Evolutionary conservation across 2,888 invertebrate genomes (phyloP).

Genomic region (Alloplasta piceator): DNA sequence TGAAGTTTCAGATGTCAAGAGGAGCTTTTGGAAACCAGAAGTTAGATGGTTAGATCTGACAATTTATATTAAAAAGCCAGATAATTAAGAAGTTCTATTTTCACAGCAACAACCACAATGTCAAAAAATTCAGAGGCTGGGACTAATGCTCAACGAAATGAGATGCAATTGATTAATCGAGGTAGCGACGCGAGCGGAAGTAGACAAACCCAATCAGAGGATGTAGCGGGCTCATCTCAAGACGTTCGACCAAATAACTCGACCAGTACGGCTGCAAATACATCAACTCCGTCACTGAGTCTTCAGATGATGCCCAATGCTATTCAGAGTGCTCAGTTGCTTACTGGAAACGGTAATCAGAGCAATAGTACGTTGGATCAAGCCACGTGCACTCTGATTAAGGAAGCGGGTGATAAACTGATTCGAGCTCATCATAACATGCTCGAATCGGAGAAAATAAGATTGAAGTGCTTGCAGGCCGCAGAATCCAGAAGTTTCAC

Average conservation of each 20-base stretch:
- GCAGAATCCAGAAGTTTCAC: not conserved
- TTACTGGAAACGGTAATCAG: not conserved
- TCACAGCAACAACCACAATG: conserved; percentile 3
- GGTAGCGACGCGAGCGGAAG: not conserved
- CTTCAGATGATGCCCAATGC: not conserved
- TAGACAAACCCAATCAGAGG: not conserved
- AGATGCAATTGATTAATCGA: not conserved
- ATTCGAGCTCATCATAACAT: conserved; percentile 20
- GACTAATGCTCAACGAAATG: not conserved
- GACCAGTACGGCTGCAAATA: not conserved
- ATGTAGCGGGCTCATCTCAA: not conserved
- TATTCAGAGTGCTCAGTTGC: not conserved
- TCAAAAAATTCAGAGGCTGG: not conserved
- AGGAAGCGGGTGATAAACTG: conserved; percentile 32
- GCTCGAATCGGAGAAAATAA: conserved; percentile 18
- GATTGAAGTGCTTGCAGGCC: not conserved
- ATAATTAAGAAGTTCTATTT: not conserved
- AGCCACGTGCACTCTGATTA: conserved; percentile 16
- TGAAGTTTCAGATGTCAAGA: not conserved
- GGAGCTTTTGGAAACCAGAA: not conserved
- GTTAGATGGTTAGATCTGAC: not conserved
- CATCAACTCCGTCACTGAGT: not conserved
- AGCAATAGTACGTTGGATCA: conserved; percentile 5
- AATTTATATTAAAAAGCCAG: not conserved
- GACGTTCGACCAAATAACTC: not conserved